Evolutionary conservation across 2,797 vertebrate species (phyloP).

Genomic region (Lycodopsis pacificus): DNA sequence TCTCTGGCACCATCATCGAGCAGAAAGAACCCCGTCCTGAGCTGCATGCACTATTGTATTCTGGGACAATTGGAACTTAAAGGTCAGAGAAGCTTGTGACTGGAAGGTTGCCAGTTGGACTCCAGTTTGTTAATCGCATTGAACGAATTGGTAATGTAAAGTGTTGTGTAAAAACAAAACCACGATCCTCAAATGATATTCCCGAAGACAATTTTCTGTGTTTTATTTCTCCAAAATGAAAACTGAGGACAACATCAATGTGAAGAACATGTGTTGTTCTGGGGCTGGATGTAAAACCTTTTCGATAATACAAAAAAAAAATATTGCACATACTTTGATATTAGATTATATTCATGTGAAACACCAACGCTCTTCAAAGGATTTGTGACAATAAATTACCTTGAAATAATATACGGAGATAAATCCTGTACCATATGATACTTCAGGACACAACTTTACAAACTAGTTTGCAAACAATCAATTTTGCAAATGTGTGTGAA

Average conservation of each 20-base stretch:
- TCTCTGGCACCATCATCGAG: neutral
- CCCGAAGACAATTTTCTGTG: neutral
- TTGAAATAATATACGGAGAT: neutral
- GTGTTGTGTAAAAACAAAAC: neutral
- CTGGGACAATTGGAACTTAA: neutral
- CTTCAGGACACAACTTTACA: neutral
- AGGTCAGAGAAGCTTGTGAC: neutral
- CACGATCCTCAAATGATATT: neutral
- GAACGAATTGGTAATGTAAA: neutral
- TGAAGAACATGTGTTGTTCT: slow-evolving; percentile 1
- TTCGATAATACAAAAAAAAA: neutral
- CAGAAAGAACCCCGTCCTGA: neutral
- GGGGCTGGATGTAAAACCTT: neutral
- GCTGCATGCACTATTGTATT: neutral
- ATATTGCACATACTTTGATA: neutral
- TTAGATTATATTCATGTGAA: neutral
- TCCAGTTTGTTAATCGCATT: neutral
- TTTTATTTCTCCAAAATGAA: neutral
- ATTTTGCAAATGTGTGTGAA: neutral
- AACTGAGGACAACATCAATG: neutral
- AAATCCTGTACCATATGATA: neutral
- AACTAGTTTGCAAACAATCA: neutral
- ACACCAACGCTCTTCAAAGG: neutral
- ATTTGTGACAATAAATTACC: slow-evolving; percentile 2
- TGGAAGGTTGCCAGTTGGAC: no score